Conservation (phyloP, 1,140 invertebrate species). For the Palaemon carinicauda region DNA sequence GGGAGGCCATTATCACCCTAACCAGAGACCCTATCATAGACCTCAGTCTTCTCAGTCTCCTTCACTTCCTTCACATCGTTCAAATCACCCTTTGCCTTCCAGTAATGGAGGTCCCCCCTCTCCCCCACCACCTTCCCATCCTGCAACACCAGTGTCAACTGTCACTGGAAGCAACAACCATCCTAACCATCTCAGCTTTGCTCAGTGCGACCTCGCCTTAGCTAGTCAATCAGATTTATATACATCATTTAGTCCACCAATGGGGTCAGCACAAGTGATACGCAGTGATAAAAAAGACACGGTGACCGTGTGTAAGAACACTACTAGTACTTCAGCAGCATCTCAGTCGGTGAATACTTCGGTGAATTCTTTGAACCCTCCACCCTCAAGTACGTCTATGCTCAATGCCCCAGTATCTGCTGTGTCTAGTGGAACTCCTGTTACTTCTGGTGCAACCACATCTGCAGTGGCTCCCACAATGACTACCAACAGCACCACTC, state of each 20-base stretch:
- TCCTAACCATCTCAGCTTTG: slow-evolving; percentile 61
- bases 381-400: neutral
- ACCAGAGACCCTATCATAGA: slow-evolving; percentile 9
- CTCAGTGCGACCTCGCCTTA: slow-evolving; percentile 37
- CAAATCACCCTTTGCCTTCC: slow-evolving; percentile 7
- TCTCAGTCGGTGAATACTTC: neutral
- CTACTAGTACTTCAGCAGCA: neutral
- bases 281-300: slow-evolving; percentile 11
- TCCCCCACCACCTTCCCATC: slow-evolving; percentile 57
- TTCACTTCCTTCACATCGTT: slow-evolving; percentile 19
- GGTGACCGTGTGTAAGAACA: neutral
- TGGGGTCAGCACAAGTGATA: neutral
- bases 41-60: slow-evolving; percentile 43
- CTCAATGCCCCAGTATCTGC: neutral
- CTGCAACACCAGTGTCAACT: slow-evolving; percentile 60
- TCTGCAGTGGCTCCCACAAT: neutral
- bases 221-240: slow-evolving; percentile 40
- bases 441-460: neutral
- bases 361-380: neutral
- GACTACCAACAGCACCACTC: neutral
- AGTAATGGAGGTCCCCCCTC: neutral
- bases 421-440: neutral
- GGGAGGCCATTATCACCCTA: neutral
- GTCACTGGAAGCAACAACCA: slow-evolving; percentile 52
- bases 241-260: slow-evolving; percentile 48